Base-by-base conservation (phyloP, 2,888 invertebrate species). In the Argynnis bischoffii region DNA sequence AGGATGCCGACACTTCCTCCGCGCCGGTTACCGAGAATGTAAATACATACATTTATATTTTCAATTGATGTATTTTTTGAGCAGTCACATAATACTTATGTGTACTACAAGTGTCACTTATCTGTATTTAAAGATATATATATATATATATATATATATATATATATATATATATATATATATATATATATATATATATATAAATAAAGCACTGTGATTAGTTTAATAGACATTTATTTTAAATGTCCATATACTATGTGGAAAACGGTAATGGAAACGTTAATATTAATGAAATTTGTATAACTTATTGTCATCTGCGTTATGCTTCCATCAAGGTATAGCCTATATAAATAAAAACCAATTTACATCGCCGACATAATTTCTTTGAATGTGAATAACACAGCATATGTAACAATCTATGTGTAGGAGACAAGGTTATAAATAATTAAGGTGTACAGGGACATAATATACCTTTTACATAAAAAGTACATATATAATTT, bases 1-100 rank as follows among this genome's bases (percentile, higher is more conserved):
- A 69, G 70, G 70, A 69, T 67, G 65, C 60, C 51, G 63, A 53
- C 51, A 69, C 66, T 66, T 66, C 66, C 69, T 64, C 55, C 21
- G 47, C 60, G 51, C 41, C 41, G 41, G 18, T 53, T 53, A 61
- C 53, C 15, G 14, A 18, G 51, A 61, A 53, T 31, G n/a, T 59
- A 46, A 2, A 16, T n/a, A 59, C 48, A 48, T 8, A 18, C n/a
- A 48, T 59, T 47, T 48, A 31, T 48, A 48, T 59, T 26, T 59
- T 26, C n/a, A 6, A n/a, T 16, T n/a, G 16, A 55, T 41, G 35
- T 41, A 35, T 35, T 35, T 35, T 41, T 41, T 41, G 8, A 11
- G 11, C 35, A 41, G 11, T 35, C 35, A 35, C 1, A 6, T 11
- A 41, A 41, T 11, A 11, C 35, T 8, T 41, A 8, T 8, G 35